Evolutionary conservation across 1,140 invertebrate genomes (phyloP), one percentile per base, ranked within the genome.

Genomic region (Ectropis grisescens): DNA sequence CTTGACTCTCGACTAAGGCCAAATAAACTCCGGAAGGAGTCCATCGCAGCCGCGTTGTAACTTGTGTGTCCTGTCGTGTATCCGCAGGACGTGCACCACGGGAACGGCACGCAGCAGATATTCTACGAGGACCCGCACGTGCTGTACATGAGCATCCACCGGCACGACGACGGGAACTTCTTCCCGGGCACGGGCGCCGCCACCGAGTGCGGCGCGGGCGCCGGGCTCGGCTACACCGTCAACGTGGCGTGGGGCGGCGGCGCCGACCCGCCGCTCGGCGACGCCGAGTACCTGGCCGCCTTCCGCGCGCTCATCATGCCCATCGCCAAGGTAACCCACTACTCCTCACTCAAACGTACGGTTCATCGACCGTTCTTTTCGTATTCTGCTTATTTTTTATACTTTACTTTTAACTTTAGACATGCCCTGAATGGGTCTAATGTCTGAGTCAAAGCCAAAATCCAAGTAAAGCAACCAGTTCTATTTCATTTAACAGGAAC

Each of bases 151-250:
- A 98, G 96, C 47, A 91, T 99, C 67, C 98, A 99, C 88, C 91
- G 98, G 48, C 97, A 99, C 86, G 98, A 99, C 85, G 96, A 98
- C 76, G 98, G 98, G 29, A 98, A 99, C 82, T 99, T 99, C 84
- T 99, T 99, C 85, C 98, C 98, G 12, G 98, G 98, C 36, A 98
- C 97, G 7, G 97, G 97, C 19, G 93, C 91, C 26, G 90, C 92
- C 16, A 90, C 88, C 19, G 97, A 98, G 87, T 92, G 95, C 85
- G 98, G 98, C 13, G 84, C 88, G 11, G 95, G 92, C 29, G 87
- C 92, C 52, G 98, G 96, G n/a, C 79, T 95, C 13, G 98, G 98
- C 16, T 98, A 90, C 82, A 99, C 96, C 74, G 94, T 99, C 1
- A 99, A 99, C 82, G 89, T 99, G 29, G 92, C 97, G 0, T 99